Conservation (phyloP, 2,888 invertebrate genomes). For the Blera fallax region DNA sequence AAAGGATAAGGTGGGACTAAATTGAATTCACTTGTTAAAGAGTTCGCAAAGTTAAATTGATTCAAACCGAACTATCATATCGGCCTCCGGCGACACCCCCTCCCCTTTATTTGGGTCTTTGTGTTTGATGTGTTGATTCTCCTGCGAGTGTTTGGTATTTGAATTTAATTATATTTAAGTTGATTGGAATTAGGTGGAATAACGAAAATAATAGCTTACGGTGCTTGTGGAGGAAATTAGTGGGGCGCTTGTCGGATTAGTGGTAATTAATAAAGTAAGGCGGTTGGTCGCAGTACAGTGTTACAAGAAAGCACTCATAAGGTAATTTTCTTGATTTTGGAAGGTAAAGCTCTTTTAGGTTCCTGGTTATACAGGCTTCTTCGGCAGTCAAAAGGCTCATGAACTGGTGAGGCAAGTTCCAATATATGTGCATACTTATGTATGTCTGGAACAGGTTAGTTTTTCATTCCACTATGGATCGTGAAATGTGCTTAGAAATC, state of each 20-base stretch:
- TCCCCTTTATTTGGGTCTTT: background rate
- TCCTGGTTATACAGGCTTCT: too few relatives aligned
- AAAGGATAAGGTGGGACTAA: conserved; percentile 37
- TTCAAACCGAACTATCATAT: conserved; percentile 55
- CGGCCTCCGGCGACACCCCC: background rate
- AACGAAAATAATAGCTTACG: conserved; percentile 49
- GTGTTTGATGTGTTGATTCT: conserved; percentile 31
- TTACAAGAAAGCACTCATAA: background rate
- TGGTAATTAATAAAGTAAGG: conserved; percentile 32
- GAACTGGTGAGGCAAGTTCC: too few relatives aligned
- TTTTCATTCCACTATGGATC: too few relatives aligned
- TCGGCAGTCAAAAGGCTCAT: too few relatives aligned
- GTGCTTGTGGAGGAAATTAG: conserved; percentile 17
- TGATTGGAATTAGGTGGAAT: conserved; percentile 56
- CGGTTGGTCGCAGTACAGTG: background rate
- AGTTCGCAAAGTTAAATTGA: conserved; percentile 48
- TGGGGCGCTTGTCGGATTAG: conserved; percentile 20
- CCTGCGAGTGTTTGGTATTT: conserved; percentile 31
- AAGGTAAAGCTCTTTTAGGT: too few relatives aligned
- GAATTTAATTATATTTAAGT: conserved; percentile 46
- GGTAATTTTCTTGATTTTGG: too few relatives aligned
- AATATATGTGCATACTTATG: too few relatives aligned
- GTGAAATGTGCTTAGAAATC: too few relatives aligned
- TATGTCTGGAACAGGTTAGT: too few relatives aligned
- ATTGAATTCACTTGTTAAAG: conserved; percentile 46